Conservation (phyloP, 2,797 vertebrate species). For the Psittacula echo region DNA sequence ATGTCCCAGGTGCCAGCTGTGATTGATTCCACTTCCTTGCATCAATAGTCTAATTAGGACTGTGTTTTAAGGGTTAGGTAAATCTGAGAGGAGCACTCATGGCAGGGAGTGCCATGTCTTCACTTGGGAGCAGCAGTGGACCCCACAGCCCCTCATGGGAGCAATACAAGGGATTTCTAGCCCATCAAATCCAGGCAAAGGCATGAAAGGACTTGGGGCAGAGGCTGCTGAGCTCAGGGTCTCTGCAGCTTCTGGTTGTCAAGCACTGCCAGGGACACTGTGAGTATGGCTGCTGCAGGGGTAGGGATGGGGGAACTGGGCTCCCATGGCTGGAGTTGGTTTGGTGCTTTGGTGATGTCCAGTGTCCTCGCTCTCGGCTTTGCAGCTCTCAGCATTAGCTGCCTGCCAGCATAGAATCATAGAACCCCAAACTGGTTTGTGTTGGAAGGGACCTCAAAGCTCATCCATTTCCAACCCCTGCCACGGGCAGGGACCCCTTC, state of each 20-base stretch:
- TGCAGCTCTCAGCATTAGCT: not conserved
- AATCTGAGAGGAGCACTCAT: not conserved
- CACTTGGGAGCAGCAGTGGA: rapidly evolving
- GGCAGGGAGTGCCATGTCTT: not conserved
- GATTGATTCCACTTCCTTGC: not conserved
- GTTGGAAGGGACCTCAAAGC: not conserved
- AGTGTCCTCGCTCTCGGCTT: rapidly evolving
- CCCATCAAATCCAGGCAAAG: not conserved
- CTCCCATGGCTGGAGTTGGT: rapidly evolving
- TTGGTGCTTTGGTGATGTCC: rapidly evolving
- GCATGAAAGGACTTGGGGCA: not conserved
- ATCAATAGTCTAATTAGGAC: not conserved
- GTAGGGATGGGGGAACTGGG: not conserved
- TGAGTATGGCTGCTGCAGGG: not conserved
- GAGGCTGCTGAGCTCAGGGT: not conserved
- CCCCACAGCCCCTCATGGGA: not conserved
- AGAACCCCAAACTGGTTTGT: not conserved
- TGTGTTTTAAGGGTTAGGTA: not conserved
- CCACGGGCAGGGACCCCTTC: too few relatives aligned
- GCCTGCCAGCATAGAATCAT: not conserved
- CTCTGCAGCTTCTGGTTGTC: not conserved
- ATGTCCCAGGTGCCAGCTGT: not conserved
- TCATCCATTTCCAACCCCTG: too few relatives aligned
- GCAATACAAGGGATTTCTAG: not conserved
- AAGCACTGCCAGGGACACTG: not conserved